These are phyloP conservation scores for Moxostoma hubbsi DNA, from an alignment of 2,797 vertebrate genomes.

Conservation along the genomic window DNA sequence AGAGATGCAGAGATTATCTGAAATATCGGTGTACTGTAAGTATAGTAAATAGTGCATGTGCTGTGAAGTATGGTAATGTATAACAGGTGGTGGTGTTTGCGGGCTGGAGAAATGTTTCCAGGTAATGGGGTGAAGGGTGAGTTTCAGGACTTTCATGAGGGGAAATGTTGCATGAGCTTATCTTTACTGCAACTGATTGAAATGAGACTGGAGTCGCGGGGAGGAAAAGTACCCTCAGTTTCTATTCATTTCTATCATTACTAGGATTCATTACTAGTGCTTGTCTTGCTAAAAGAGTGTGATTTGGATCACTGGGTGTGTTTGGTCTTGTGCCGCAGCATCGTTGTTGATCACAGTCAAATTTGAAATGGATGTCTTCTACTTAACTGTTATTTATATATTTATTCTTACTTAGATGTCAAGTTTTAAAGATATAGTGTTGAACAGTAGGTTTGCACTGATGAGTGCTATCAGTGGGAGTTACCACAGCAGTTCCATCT, in stretches of 20 bases:
- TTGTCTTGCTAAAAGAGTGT: conserved; percentile 1
- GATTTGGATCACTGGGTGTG: neutral
- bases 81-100: conserved; percentile 2
- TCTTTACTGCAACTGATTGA: conserved; percentile 51
- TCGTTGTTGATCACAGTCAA: no score
- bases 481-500: no score
- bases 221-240: conserved; percentile 27
- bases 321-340: no score
- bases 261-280: conserved; percentile 31
- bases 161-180: conserved; percentile 61
- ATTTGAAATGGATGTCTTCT: no score
- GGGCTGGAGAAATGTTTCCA: conserved; percentile 9
- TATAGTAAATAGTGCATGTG: neutral
- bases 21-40: neutral
- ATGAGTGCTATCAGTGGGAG: no score
- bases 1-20: conserved; percentile 7
- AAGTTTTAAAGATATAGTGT: no score
- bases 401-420: no score
- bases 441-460: no score
- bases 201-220: conserved; percentile 32
- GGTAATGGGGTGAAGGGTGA: conserved; percentile 47
- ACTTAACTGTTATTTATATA: no score
- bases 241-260: neutral
- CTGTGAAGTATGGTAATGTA: neutral
- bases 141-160: conserved; percentile 57